Evolutionary conservation across 92 coral and sea anemone genomes (phyloP), one percentile per base, ranked within the genome.

Genomic region (Muricea muricata): DNA sequence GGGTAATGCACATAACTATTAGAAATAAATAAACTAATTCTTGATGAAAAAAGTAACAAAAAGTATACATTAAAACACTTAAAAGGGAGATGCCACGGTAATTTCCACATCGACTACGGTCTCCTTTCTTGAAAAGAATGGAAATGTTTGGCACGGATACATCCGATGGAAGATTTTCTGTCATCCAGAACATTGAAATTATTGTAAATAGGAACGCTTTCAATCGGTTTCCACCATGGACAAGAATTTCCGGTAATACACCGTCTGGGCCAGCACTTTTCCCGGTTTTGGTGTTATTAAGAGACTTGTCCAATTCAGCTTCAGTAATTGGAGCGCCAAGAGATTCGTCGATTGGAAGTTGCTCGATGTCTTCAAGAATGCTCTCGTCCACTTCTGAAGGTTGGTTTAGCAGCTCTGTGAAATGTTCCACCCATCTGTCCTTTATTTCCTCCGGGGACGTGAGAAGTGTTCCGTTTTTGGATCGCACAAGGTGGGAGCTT

Each of bases 351-450:
- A 40, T 75, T 17, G 89, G 89, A 30, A 23, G 78, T 76, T 73
- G 50, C 40, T 86, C 70, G 0, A 89, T 54, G 0, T 85, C 74
- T 20, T 80, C 89, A 50, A 79, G 76, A 24, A 89, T 79, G 28
- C 69, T 45, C 72, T 54, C 24, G 23, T 85, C 92, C 72, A 48
- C 83, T 42, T 80, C 81, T 13, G 86, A 79, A 14, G 92, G 87
- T 80, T 85, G 83, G 67, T 89, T 89, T 15, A 89, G 87, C 4
- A 76, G 60, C 39, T 89, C 86, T 47, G n/a, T 66, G 56, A 89
- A 89, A 61, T 89, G 92, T 60, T 84, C 89, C 41, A 89, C 89
- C 91, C 86, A 88, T 65, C 91, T 84, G 30, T 77, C 57, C 48
- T 50, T 54, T 30, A 88, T 68, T 25, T 68, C 84, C 14, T 84